Evolutionary conservation across 2,888 invertebrate genomes (phyloP), one percentile per base, ranked within the genome.

Genomic region (Argyresthia goedartella): DNA sequence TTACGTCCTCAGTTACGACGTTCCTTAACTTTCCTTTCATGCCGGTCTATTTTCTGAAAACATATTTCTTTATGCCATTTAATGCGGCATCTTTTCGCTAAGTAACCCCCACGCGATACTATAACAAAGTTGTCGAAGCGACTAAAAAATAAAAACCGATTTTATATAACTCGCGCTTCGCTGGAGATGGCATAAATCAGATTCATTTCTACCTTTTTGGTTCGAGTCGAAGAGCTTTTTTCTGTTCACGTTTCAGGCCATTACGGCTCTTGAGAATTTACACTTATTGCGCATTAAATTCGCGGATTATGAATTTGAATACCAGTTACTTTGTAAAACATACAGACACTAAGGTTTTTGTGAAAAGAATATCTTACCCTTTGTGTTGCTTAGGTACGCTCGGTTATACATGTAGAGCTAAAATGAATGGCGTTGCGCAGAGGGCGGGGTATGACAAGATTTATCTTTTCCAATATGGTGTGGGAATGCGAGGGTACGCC

Each of bases 1-100:
- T 85, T 82, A 86, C 78, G 79, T 66, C 65, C 71, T 54, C 62
- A 75, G 75, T 85, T 81, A 86, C 82, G 85, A 82, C 73, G 65
- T 66, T 69, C 75, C 78, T 79, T 75, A 76, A 73, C 77, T 81
- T 81, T 78, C 76, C 79, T 81, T 82, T 81, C 76, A 80, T 79
- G 62, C 75, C 59, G 67, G 15, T 2, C 79, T 79, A 84, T 82
- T 74, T 84, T 80, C 81, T 80, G 79, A 82, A 85, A 85, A 85
- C 76, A 78, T 81, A 81, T 84, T 82, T 84, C 85, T 84, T 82
- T 84, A 77, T 79, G 71, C 76, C 69, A 78, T 84, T 82, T 82
- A 73, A 75, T 82, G 79, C 74, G 76, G 76, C 71, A 78, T 82
- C 76, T 81, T 80, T 81, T 81, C 71, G 75, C 79, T 80, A 78